These are phyloP conservation scores for Ridgeia piscesae DNA, from an alignment of 1,140 invertebrate genomes.

Conservation along the genomic window DNA sequence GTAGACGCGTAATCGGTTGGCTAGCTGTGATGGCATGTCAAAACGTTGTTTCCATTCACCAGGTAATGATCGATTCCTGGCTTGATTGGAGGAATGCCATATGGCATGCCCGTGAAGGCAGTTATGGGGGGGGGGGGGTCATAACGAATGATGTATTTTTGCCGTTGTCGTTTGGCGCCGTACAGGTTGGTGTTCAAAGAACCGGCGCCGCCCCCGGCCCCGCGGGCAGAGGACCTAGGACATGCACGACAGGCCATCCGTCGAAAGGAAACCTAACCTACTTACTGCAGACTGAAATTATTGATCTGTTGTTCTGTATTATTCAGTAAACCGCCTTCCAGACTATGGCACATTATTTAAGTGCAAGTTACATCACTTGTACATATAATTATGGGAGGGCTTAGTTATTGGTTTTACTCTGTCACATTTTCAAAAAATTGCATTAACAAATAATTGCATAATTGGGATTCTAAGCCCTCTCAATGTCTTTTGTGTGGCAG, in stretches of 20 bases:
- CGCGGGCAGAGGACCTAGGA: neutral
- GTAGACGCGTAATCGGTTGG: neutral
- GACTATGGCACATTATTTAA: too few relatives aligned
- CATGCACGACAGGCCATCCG: neutral
- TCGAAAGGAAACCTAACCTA: neutral
- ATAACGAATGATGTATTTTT: neutral
- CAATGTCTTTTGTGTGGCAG: too few relatives aligned
- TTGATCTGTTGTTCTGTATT: too few relatives aligned
- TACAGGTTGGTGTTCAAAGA: neutral
- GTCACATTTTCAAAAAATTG: too few relatives aligned
- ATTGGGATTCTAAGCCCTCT: too few relatives aligned
- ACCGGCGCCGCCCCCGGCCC: too few relatives aligned
- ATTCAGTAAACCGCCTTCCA: too few relatives aligned
- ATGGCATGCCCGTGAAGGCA: neutral
- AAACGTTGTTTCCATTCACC: neutral
- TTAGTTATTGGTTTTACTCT: too few relatives aligned
- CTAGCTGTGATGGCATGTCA: neutral
- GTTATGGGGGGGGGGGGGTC: neutral
- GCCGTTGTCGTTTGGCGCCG: neutral
- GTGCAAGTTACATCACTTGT: too few relatives aligned
- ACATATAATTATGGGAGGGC: too few relatives aligned
- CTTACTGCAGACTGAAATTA: neutral
- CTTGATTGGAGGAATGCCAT: neutral
- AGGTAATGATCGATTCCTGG: neutral
- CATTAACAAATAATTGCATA: too few relatives aligned